Evolutionary conservation across 2,113 vertebrate genomes (phyloP), one percentile per base, ranked within the genome.

Genomic region (Sialia sialis): DNA sequence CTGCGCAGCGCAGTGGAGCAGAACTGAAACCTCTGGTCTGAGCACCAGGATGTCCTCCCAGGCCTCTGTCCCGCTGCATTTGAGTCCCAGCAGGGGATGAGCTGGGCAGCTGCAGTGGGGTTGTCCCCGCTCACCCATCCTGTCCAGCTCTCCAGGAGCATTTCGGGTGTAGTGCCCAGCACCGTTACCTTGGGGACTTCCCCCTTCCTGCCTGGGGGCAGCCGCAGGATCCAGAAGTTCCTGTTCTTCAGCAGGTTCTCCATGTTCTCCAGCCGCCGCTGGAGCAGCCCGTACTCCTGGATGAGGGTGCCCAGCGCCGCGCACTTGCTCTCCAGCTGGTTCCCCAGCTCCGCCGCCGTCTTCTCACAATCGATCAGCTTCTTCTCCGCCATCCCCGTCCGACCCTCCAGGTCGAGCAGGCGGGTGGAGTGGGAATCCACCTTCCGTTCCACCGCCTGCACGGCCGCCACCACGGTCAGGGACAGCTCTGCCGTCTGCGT

Each of bases 161-260:
- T 32, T 79, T 20, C 0, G 12, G 52, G 44, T 13, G 66, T n/a
- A 72, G 38, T 1, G 27, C 14, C 11, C 7, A 1, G 79, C 76
- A 44, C 44, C 25, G 16, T 89, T 93, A 98, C 98, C 97, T 98
- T 98, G 77, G 98, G 98, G 16, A 70, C 87, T 4, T 98, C 98
- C 2, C 95, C 96, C 22, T 96, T 97, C 93, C 94, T 95, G 80
- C 97, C 97, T 0, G 97, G 97, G 13, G 97, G 98, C 67, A 98
- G 93, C 44, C 97, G 90, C 58, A 98, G 96, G 76, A 98, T 68
- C 98, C 98, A 98, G 97, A 98, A 98, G 94, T 98, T 98, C 59
- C 96, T 91, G 91, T 97, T 98, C 55, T 97, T 96, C 9, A 98
- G 96, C 2, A 98, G 94, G 95, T 98, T 98, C 96, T 98, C 98